A percentile compares a stretch with the other conserved stretches of the same genome.
phyloP scores from a whole-genome alignment of 2,888 invertebrate genomes.

The Nudaria mundana region DNA sequence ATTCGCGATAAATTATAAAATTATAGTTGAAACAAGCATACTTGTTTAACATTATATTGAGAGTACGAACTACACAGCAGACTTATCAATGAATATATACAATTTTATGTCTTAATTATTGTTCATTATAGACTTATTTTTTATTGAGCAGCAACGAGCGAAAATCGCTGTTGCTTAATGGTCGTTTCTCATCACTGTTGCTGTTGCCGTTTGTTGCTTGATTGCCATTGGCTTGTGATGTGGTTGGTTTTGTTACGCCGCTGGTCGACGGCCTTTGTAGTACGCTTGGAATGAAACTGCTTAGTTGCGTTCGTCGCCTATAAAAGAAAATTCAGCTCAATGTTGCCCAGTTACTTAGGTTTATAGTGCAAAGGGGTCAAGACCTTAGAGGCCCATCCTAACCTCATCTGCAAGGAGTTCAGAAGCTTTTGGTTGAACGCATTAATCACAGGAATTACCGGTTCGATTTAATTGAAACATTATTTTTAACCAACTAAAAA shows the following conservation, averaged over 20 bases:
- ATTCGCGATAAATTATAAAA: neutral
- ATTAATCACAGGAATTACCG: too few species aligned
- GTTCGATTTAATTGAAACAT: too few species aligned
- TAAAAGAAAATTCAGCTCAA: neutral
- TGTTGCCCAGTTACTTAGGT: too few species aligned
- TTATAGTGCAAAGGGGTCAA: too few species aligned
- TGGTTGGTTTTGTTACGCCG: constrained; percentile 8
- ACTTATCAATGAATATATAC: neutral
- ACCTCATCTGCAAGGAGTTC: too few species aligned
- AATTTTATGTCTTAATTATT: neutral
- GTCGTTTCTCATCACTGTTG: constrained; percentile 40
- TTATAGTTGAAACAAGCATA: neutral
- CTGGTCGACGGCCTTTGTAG: constrained; percentile 61
- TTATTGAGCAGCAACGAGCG: constrained; percentile 74
- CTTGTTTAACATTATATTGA: neutral
- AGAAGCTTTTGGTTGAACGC: too few species aligned
- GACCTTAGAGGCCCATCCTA: too few species aligned
- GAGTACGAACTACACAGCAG: constrained; percentile 1
- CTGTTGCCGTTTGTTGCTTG: constrained; percentile 28
- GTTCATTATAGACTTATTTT: constrained; percentile 5
- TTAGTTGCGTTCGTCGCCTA: constrained; percentile 73
- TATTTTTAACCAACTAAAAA: too few species aligned
- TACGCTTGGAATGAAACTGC: constrained; percentile 71
- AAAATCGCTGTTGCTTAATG: constrained; percentile 79
- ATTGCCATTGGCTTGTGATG: constrained; percentile 31